Base-by-base conservation (phyloP, 2,797 vertebrate genomes). In the Acanthiza pusilla region DNA sequence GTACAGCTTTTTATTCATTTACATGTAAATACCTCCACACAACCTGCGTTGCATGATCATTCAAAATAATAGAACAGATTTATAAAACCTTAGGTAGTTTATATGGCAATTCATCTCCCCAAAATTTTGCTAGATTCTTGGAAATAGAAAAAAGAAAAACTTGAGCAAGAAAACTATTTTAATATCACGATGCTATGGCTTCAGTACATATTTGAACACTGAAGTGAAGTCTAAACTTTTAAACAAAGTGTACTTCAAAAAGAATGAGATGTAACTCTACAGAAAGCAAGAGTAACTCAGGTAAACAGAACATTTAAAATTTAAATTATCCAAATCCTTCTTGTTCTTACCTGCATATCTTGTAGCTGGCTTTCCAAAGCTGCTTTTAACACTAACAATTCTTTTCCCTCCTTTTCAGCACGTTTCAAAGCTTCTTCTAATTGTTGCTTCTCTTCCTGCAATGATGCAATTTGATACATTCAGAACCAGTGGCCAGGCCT, bases 381-480 rank as follows among this genome's bases (percentile, higher is more conserved):
- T 42, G 95, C 96, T 94, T 98, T 99, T 83, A 98, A 98, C 2
- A 91, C 96, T 0, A 96, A 87, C 95, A 99, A 96, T 96, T 98
- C 98, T 95, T 98, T 97, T 63, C 98, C 98, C 91, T 99, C 98
- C 53, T 98, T 98, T 71, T 97, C 98, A 81, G 99, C 97, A 48
- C 90, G 97, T 66, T 95, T 97, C 66, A 99, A 94, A 79, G 98
- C 98, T 94, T 98, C 98, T 89, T 99, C 97, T 92, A 99, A 79
- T 11, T 98, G 98, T 43, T 96, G 98, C 88, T 98, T 99, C 80
- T 99, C 99, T 94, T 95, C 98, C 99, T 99, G 95, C 53, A 93
- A 88, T 11, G 57, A 94, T 25, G 87, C 3, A 14, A 10, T n/a
- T 50, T 38, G 30, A 83, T 47, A 71, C 10, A 32, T 16, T 85